Evolutionary conservation across 2,797 vertebrate species (phyloP).

Genomic region (Heteromormyrus szaboi): DNA sequence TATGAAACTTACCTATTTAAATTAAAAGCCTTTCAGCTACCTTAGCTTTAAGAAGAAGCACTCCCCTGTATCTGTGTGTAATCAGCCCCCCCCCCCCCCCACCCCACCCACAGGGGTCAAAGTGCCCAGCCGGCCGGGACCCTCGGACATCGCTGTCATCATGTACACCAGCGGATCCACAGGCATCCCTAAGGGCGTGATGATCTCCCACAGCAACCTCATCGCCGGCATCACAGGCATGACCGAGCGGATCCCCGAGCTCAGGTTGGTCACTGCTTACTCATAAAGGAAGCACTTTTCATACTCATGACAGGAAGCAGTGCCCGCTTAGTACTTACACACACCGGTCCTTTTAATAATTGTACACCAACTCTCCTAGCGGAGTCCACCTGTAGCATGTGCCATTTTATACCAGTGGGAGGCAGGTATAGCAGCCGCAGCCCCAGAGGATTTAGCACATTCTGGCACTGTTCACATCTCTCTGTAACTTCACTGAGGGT

Average conservation of each 20-base stretch:
- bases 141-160: conserved; percentile 83
- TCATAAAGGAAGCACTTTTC: neutral
- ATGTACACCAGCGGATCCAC: conserved; percentile 98
- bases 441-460: neutral
- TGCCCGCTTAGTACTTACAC: neutral
- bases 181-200: conserved; percentile 84
- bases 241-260: conserved; percentile 76
- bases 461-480: neutral
- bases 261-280: conserved; percentile 60
- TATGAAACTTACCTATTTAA: neutral
- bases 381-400: neutral
- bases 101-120: conserved; percentile 40
- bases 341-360: neutral
- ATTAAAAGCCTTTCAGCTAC: neutral
- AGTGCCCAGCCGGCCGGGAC: conserved; percentile 50
- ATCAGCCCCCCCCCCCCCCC: neutral
- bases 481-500: neutral
- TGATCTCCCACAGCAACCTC: conserved; percentile 91
- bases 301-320: neutral
- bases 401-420: neutral
- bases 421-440: neutral
- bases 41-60: neutral
- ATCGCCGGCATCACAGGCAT: conserved; percentile 85
- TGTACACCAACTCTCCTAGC: neutral
- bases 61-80: neutral